Evolutionary conservation across 2,888 invertebrate species (phyloP).

Genomic region (Diachrysia chrysitis): DNA sequence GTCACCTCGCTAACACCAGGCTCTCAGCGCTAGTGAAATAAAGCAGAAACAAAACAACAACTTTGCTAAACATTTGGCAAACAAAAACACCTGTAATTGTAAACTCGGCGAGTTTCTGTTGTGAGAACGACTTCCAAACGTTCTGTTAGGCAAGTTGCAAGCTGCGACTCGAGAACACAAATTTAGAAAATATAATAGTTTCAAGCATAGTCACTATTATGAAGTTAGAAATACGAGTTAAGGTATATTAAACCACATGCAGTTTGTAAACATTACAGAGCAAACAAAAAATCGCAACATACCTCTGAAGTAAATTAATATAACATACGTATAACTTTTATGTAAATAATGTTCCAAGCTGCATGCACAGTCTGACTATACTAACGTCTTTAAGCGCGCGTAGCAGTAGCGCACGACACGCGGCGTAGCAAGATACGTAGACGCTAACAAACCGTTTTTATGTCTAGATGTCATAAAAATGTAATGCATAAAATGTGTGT

Average conservation of each 20-base stretch:
- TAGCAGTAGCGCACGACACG: background rate
- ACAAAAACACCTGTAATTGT: slow-evolving; percentile 71
- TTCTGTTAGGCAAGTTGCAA: slow-evolving; percentile 22
- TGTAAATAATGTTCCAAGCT: too few relatives aligned
- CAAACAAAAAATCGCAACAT: too few relatives aligned
- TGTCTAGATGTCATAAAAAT: too few relatives aligned
- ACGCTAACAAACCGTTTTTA: background rate
- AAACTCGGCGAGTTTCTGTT: slow-evolving; percentile 50
- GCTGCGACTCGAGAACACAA: slow-evolving; percentile 12
- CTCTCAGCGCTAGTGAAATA: slow-evolving; percentile 40
- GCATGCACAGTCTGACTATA: background rate
- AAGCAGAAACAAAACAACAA: slow-evolving; percentile 47
- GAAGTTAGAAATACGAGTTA: background rate
- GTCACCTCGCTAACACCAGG: slow-evolving; percentile 48
- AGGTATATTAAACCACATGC: background rate
- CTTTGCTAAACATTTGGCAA: slow-evolving; percentile 62
- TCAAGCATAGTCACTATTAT: background rate
- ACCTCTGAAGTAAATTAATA: too few relatives aligned
- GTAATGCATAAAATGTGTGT: too few relatives aligned
- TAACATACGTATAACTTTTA: too few relatives aligned
- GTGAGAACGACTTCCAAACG: slow-evolving; percentile 38
- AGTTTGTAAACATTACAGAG: background rate
- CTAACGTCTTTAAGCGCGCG: background rate
- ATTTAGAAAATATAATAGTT: slow-evolving; percentile 16
- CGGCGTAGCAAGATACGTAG: slow-evolving; percentile 3